Conservation (phyloP, 2,113 vertebrate genomes). For the Jaculus jaculus region DNA sequence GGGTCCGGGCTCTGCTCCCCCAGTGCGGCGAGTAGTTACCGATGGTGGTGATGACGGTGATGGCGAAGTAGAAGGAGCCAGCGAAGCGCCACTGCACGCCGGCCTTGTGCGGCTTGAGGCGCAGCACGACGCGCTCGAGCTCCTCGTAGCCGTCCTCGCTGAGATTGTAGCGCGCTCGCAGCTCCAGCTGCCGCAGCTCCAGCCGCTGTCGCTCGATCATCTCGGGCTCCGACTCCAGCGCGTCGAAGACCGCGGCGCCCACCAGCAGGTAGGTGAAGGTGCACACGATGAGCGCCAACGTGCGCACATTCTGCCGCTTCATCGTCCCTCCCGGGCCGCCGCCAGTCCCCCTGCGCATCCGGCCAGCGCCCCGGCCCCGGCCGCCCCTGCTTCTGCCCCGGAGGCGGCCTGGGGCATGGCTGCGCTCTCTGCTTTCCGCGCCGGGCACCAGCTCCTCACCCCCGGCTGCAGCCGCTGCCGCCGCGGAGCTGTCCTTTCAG, state of each 20-base stretch:
- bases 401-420: conserved; percentile 90
- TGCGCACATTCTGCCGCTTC: conserved; percentile 97
- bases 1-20: conserved; percentile 10
- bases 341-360: conserved; percentile 76
- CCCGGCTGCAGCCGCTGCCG: conserved; percentile 50
- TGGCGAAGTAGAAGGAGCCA: conserved; percentile 98
- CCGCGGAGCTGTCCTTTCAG: conserved; percentile 93
- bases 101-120: conserved; percentile 95
- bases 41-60: conserved; percentile 98
- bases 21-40: conserved; percentile 85
- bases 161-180: conserved; percentile 92
- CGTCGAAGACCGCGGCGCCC: conserved; percentile 96
- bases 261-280: conserved; percentile 97
- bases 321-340: conserved; percentile 86
- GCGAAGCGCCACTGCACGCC: conserved; percentile 96
- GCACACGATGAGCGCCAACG: conserved; percentile 94
- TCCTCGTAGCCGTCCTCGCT: conserved; percentile 87
- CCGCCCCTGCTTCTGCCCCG: conserved; percentile 79
- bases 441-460: conserved; percentile 67
- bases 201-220: conserved; percentile 85
- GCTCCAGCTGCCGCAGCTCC: conserved; percentile 85
- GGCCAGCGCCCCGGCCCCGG: conserved; percentile 77
- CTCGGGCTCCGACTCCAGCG: conserved; percentile 92
- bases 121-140: conserved; percentile 92
- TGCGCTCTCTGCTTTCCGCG: conserved; percentile 76